These are phyloP conservation scores for Sanderia malayensis DNA, from an alignment of 30 jellyfish, hydroid and myxozoan genomes.

Conservation along the genomic window DNA sequence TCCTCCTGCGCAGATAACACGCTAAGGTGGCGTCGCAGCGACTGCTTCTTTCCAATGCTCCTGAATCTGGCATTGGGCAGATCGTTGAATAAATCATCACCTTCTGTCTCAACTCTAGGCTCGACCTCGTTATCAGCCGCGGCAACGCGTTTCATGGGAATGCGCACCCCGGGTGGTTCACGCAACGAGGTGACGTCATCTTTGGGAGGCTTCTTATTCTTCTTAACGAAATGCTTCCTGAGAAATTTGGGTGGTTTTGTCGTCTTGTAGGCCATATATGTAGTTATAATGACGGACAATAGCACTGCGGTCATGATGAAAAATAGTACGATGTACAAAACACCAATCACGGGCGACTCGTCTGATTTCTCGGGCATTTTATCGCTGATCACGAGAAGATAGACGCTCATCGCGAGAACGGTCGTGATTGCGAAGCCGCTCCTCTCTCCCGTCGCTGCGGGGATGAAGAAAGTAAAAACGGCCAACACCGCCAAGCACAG, in stretches of 20 bases:
- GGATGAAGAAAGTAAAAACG: constrained; percentile 70
- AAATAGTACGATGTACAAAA: constrained; percentile 60
- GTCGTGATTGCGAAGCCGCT: constrained; percentile 86
- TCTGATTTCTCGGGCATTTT: constrained; percentile 90
- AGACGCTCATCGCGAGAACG: constrained; percentile 77
- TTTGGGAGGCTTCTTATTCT: constrained; percentile 3
- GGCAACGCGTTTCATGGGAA: no score
- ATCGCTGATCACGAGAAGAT: constrained; percentile 81
- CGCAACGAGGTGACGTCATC: not conserved
- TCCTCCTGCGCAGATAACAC: constrained; percentile 31
- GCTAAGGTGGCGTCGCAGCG: constrained; percentile 5
- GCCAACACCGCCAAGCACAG: constrained; percentile 47
- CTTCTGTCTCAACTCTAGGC: constrained; percentile 25
- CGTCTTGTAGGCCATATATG: constrained; percentile 47
- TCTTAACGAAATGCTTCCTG: constrained; percentile 25
- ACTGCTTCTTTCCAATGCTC: not conserved
- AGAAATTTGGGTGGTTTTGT: constrained; percentile 62
- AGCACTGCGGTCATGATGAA: constrained; percentile 51
- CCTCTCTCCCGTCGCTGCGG: constrained; percentile 89
- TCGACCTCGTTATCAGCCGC: constrained; percentile 4
- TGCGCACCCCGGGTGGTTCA: not conserved
- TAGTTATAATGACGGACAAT: constrained; percentile 40
- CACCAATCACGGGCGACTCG: constrained; percentile 78
- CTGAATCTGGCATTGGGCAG: not conserved
- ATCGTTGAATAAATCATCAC: not conserved